Evolutionary conservation across 2,888 invertebrate species (phyloP), one percentile per base, ranked within the genome.

Genomic region (Megamerina dolium): DNA sequence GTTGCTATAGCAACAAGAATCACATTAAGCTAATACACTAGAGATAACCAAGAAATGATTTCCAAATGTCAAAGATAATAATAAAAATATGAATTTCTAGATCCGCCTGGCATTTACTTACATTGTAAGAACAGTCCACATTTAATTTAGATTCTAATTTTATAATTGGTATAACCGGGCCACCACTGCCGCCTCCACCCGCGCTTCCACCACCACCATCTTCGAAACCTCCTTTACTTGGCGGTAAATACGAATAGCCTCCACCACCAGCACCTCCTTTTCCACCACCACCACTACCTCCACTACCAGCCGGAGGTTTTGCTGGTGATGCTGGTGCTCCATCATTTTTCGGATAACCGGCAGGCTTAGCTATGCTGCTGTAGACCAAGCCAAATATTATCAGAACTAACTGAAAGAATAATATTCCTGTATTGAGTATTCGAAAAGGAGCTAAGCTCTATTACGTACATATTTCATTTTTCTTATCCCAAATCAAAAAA

Each of bases 41-140:
- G 26, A 23, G 26, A n/a, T n/a, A n/a, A n/a, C n/a, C n/a, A n/a
- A n/a, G n/a, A n/a, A n/a, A n/a, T n/a, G n/a, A n/a, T n/a, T n/a
- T n/a, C n/a, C n/a, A n/a, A n/a, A n/a, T n/a, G n/a, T n/a, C n/a
- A n/a, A n/a, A n/a, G n/a, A n/a, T n/a, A n/a, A n/a, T n/a, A n/a
- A n/a, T n/a, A n/a, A n/a, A n/a, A n/a, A n/a, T n/a, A n/a, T n/a
- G n/a, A n/a, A n/a, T n/a, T n/a, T n/a, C n/a, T n/a, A n/a, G n/a
- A n/a, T n/a, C n/a, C n/a, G n/a, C n/a, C n/a, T n/a, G n/a, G n/a
- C n/a, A n/a, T n/a, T 23, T 6, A 6, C 37, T 51, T 51, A 70
- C 69, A 61, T 56, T 64, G 43, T 69, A 70, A 1, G 71, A 69
- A 4, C 71, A 69, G 48, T 70, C 69, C 5, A 54, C 49, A 37